Conservation (phyloP, 1,140 invertebrate genomes). For the Drosophila serrata region DNA sequence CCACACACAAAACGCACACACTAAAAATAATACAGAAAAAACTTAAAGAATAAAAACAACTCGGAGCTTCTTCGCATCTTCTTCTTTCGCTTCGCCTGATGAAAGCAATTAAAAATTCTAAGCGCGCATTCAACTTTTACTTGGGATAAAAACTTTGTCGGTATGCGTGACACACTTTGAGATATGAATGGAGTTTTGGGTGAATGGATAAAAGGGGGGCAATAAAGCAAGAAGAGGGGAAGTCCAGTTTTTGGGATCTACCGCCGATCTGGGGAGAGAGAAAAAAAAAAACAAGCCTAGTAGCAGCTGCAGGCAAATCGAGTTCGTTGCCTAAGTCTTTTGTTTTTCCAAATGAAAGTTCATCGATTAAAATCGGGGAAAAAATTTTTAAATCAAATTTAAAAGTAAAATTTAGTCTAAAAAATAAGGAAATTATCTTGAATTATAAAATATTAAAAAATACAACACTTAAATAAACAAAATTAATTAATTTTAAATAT, state of each 20-base stretch:
- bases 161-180: slow-evolving; percentile 57
- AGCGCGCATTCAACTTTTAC: slow-evolving; percentile 69
- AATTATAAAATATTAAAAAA: background rate
- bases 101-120: slow-evolving; percentile 82
- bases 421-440: rapidly evolving
- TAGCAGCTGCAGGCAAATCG: slow-evolving; percentile 23
- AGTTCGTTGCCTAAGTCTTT: slow-evolving; percentile 80
- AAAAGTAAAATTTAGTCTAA: background rate
- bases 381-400: background rate
- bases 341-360: slow-evolving; percentile 7
- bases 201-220: slow-evolving; percentile 15
- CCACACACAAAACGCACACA: slow-evolving; percentile 61
- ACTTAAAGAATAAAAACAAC: slow-evolving; percentile 25
- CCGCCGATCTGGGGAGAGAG: slow-evolving; percentile 1
- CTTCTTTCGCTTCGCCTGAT: slow-evolving; percentile 31
- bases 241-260: slow-evolving; percentile 16
- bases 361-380: background rate
- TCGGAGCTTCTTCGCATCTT: slow-evolving; percentile 11
- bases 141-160: slow-evolving; percentile 24
- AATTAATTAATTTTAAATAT: background rate
- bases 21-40: slow-evolving; percentile 10
- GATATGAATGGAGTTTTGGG: slow-evolving; percentile 43
- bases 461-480: too few species aligned
- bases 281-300: background rate
- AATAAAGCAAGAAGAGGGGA: slow-evolving; percentile 6